Conservation (phyloP, 2,113 vertebrate species). For the Tragelaphus buxtoni region DNA sequence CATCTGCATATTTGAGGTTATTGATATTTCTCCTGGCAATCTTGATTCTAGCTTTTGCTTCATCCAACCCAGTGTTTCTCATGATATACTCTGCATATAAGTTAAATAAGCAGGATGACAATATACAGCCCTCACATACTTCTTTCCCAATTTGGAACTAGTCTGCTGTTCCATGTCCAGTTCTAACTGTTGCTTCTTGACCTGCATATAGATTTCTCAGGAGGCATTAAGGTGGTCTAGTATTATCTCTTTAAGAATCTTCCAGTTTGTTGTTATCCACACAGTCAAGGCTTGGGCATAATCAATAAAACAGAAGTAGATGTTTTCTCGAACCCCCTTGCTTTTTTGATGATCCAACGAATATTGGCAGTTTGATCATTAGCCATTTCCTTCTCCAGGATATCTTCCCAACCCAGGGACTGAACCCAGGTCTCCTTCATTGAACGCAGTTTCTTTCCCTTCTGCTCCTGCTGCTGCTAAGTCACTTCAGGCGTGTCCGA, state of each 20-base stretch:
- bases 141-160: not conserved
- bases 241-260: not conserved
- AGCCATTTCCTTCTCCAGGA: not conserved
- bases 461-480: not conserved
- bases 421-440: not conserved
- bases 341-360: not conserved
- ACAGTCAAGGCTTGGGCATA: not conserved
- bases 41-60: not conserved
- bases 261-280: not conserved
- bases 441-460: not conserved
- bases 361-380: not conserved
- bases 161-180: not conserved
- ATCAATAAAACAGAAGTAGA: not conserved
- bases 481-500: too few relatives aligned
- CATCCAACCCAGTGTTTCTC: not conserved
- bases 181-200: not conserved
- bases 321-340: not conserved
- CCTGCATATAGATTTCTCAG: not conserved
- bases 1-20: not conserved
- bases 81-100: not conserved
- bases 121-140: not conserved
- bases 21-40: not conserved
- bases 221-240: not conserved
- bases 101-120: not conserved
- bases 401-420: not conserved